Evolutionary conservation across 2,113 vertebrate species (phyloP), one percentile per base, ranked within the genome.

Genomic region (Nyctibius bracteatus): DNA sequence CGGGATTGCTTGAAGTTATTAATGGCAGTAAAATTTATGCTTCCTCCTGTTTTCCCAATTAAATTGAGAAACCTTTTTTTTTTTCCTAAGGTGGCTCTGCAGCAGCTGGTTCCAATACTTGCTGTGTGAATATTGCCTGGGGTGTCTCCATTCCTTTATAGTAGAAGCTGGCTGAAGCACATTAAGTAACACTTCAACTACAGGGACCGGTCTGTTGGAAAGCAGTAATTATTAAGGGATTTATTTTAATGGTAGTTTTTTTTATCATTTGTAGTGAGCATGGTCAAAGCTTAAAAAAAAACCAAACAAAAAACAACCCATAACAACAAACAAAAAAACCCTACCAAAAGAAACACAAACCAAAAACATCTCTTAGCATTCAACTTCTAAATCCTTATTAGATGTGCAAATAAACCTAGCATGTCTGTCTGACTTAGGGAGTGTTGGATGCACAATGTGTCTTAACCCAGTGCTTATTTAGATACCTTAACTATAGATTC

Each of bases 11-110:
- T 98, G 97, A 98, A 99, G 98, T 99, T 99, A 99, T 99, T 99
- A 99, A 99, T 98, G 98, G 98, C 98, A 99, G 99, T 99, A 99
- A 99, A 99, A 99, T 98, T 99, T 99, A 99, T 99, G 98, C 98
- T 99, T 99, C 99, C 99, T 99, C 98, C 98, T 99, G 98, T 98
- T 99, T 99, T 98, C 98, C 98, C 98, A 99, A 99, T 99, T 99
- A 99, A 99, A 98, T 97, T 97, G 98, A 97, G 98, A 98, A 98
- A 98, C 92, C 94, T 97, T 98, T 98, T n/a, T 98, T 98, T n/a
- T 97, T 97, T 97, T 97, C 96, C 97, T 97, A 94, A 97, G 97
- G 97, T 98, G 98, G 97, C 97, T 98, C 96, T 97, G 81, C 95
- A 97, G 98, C 99, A 99, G 98, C 99, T 99, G 99, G 98, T 98